phyloP scores from a whole-genome alignment of 2,888 invertebrate species.

The Hirtodrosophila cameraria region DNA sequence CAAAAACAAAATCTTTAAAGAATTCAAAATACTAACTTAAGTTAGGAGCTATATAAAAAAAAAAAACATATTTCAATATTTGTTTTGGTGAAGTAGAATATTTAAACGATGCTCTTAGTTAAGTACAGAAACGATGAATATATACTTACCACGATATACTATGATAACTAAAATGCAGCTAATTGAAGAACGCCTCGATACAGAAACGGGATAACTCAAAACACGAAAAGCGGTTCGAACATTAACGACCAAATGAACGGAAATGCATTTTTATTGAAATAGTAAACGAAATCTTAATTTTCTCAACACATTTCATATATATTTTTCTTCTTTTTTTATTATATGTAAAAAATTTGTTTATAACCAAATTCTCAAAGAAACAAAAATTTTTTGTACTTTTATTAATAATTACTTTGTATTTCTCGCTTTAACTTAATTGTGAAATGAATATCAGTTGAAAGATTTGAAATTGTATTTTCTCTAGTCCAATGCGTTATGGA shows the following conservation, averaged over 20 bases:
- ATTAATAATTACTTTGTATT: slow-evolving; percentile 17
- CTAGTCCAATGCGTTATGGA: slow-evolving; percentile 68
- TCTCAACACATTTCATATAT: slow-evolving; percentile 34
- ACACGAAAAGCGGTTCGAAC: slow-evolving; percentile 42
- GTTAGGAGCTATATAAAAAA: slow-evolving; percentile 29
- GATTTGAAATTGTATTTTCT: slow-evolving; percentile 61
- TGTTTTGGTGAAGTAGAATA: slow-evolving; percentile 1
- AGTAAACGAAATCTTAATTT: slow-evolving; percentile 48
- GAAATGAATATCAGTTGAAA: slow-evolving; percentile 49
- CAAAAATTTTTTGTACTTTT: slow-evolving; percentile 8
- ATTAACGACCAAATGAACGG: slow-evolving; percentile 41
- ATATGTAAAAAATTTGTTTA: slow-evolving; percentile 2
- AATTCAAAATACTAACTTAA: slow-evolving; percentile 58
- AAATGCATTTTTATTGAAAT: slow-evolving; percentile 69
- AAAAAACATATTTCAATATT: slow-evolving; percentile 12
- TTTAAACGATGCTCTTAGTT: slow-evolving; percentile 64
- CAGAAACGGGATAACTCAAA: slow-evolving; percentile 20
- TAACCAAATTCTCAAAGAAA: slow-evolving; percentile 29
- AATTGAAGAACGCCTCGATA: slow-evolving; percentile 25
- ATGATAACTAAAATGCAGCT: slow-evolving; percentile 45
- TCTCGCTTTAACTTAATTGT: slow-evolving; percentile 24
- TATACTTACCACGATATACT: slow-evolving; percentile 41
- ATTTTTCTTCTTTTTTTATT: slow-evolving; percentile 32
- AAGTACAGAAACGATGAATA: slow-evolving; percentile 51
- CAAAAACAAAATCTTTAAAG: slow-evolving; percentile 44